Base-by-base conservation (phyloP, 2,113 vertebrate species). In the Vicugna pacos region DNA sequence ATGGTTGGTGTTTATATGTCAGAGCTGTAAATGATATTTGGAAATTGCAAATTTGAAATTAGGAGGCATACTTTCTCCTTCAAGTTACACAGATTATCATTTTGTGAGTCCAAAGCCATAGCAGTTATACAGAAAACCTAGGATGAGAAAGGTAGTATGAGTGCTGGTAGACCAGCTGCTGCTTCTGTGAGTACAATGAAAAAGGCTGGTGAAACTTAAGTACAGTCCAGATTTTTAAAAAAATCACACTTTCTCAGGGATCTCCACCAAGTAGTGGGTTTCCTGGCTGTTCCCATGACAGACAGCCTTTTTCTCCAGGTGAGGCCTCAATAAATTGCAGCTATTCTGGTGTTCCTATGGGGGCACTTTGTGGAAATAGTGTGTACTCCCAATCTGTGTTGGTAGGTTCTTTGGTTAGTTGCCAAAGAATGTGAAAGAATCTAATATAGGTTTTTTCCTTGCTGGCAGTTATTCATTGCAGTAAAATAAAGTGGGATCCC, bases 21-120 rank as follows among this genome's bases (percentile, higher is more conserved):
- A 83, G 79, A 89, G 58, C 20, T 95, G 0, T 70, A 89, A 89
- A 64, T 96, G 83, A 60, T 85, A 89, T 54, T 96, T 97, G 95
- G 97, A 98, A 98, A 96, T 92, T 98, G 91, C 96, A 98, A 96
- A 97, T 75, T 96, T 98, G 95, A 46, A 95, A 79, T 91, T 92
- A 83, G 50, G 81, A 97, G 96, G 95, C n/a, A 67, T 85, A 91
- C 70, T 81, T 97, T 96, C 97, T 98, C 90, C 93, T 98, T 98
- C 92, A 97, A 46, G 84, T 97, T 98, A 58, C 28, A 46, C 30
- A 82, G 70, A 88, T 11, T 65, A 58, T 91, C 80, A 76, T 38
- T 91, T 89, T 94, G 72, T 84, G 86, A 96, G 64, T 97, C 73
- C 80, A 96, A 94, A 96, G 94, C 91, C 95, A 95, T 94, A 96